Percentiles rank a stretch among this genome's conserved stretches.
Evolutionary conservation across 2,113 vertebrate species (phyloP).

Genomic region (Carassius carassius): DNA sequence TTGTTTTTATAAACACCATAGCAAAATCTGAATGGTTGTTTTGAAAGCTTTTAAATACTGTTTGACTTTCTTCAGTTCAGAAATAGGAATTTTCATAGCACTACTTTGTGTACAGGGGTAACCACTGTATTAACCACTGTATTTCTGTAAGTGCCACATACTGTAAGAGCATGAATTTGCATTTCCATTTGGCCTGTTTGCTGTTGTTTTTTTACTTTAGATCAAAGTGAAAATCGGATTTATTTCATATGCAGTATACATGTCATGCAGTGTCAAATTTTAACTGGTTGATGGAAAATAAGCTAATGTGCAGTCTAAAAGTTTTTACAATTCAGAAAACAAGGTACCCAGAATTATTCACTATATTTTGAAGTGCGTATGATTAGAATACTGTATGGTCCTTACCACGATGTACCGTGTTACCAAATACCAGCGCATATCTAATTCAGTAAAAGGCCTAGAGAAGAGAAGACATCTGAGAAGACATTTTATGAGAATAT

Average conservation of each 20-base stretch:
- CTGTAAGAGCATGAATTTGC: background rate
- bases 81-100: background rate
- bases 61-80: background rate
- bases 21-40: background rate
- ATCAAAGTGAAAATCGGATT: background rate
- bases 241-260: background rate
- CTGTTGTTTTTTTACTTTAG: background rate
- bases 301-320: background rate
- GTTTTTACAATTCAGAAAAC: background rate
- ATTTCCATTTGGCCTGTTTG: background rate
- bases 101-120: background rate
- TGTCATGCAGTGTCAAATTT: background rate
- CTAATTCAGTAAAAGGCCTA: background rate
- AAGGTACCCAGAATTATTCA: background rate
- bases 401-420: background rate
- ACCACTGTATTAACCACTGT: background rate
- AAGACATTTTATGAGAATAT: background rate
- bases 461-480: background rate
- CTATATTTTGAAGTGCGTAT: background rate
- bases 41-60: background rate
- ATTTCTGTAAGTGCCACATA: background rate
- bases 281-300: background rate
- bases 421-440: background rate
- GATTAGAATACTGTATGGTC: background rate
- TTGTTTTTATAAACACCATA: background rate